A percentile compares a stretch with the other conserved stretches of the same genome.
Conservation (phyloP, 2,888 invertebrate species). For the Cantharis flavilabris region DNA sequence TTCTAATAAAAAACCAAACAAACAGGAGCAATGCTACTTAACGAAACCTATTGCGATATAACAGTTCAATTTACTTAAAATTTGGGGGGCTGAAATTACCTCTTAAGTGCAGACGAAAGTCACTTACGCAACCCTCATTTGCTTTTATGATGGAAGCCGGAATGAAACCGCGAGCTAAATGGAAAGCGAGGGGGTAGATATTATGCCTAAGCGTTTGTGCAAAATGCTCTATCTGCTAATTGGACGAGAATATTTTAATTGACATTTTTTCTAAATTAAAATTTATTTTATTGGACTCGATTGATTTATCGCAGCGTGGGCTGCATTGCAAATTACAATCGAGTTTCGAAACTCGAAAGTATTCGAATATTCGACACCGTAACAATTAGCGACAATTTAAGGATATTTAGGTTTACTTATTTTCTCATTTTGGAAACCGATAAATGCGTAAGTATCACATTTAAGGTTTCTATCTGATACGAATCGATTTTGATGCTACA, state of each 20-base stretch:
- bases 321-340: background rate
- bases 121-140: background rate
- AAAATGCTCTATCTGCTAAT: background rate
- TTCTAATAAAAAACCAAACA: no score
- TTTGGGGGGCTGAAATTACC: background rate
- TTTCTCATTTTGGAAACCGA: background rate
- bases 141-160: background rate
- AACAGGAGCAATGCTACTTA: no score
- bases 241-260: background rate
- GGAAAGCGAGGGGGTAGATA: background rate
- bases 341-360: background rate
- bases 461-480: background rate
- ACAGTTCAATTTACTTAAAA: background rate
- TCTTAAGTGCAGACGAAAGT: background rate
- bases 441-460: background rate
- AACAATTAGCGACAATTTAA: background rate
- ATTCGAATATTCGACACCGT: background rate
- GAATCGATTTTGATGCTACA: background rate
- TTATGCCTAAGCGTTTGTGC: background rate
- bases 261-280: background rate
- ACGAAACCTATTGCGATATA: background rate
- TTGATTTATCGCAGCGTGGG: background rate
- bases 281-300: background rate
- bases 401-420: background rate
- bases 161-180: background rate